A percentile compares a stretch with the other conserved stretches of the same genome.
phyloP scores from a whole-genome alignment of 37 sponge, comb jelly and placozoan species.

The Eunapius fragilis region DNA sequence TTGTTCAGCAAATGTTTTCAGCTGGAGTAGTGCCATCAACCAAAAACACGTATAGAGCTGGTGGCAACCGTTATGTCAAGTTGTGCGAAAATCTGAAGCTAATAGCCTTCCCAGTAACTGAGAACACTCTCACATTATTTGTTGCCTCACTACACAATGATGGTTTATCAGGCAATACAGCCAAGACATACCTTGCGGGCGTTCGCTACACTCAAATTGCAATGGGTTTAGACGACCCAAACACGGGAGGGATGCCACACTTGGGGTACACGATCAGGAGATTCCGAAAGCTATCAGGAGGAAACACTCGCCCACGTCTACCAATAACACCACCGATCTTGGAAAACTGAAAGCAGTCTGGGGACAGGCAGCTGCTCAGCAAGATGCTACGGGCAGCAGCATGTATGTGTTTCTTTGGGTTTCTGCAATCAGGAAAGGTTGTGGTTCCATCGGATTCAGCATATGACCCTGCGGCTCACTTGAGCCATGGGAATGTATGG shows the following conservation, averaged over 20 bases:
- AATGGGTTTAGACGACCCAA: conserved; percentile 2
- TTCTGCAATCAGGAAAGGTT: conserved; percentile 48
- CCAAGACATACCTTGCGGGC: not conserved
- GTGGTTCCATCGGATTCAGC: not conserved
- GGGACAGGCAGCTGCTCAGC: not conserved
- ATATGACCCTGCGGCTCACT: conserved; percentile 17
- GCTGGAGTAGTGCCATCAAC: conserved; percentile 33
- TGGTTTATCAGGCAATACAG: not conserved
- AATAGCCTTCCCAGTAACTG: not conserved
- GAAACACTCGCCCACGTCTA: conserved; percentile 30
- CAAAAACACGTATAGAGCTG: not conserved
- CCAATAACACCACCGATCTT: conserved; percentile 56
- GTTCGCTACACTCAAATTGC: conserved; percentile 26
- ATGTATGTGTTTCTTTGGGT: conserved; percentile 53
- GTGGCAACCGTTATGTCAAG: not conserved
- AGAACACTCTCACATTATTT: not conserved
- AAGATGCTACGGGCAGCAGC: conserved; percentile 41
- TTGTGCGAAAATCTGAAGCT: not conserved
- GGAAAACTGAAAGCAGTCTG: conserved; percentile 2
- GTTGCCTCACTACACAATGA: not conserved
- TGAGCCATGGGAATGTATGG: conserved; percentile 6
- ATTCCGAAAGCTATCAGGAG: conserved; percentile 2
- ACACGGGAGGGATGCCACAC: not conserved
- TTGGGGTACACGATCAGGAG: not conserved
- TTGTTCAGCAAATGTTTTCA: conserved; percentile 34